These are phyloP conservation scores for Tupiocoris notatus DNA, from an alignment of 2,888 invertebrate species.

Conservation along the genomic window DNA sequence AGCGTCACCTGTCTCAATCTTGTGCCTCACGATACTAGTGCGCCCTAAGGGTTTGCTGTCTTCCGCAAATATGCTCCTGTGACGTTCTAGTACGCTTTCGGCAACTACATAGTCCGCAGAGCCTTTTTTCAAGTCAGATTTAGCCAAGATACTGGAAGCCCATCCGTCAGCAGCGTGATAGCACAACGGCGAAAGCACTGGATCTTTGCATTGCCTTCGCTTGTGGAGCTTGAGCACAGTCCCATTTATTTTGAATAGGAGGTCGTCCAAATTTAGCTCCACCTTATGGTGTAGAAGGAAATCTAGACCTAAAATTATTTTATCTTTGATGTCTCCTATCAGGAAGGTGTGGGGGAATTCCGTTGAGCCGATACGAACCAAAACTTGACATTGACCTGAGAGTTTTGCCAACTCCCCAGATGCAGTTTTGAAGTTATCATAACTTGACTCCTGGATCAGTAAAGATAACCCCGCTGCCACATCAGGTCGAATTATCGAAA, in stretches of 20 bases:
- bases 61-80: background rate
- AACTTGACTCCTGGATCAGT: background rate
- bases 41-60: background rate
- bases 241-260: background rate
- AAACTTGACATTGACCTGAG: background rate
- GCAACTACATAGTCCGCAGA: background rate
- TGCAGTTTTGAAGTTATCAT: no score
- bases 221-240: background rate
- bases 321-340: background rate
- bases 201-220: background rate
- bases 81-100: background rate
- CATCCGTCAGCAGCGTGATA: background rate
- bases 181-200: background rate
- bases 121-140: background rate
- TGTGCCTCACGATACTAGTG: conserved; percentile 8
- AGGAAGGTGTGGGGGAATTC: background rate
- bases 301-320: background rate
- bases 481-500: background rate
- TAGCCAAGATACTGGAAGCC: background rate
- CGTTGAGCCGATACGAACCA: background rate
- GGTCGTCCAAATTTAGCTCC: background rate
- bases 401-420: no score
- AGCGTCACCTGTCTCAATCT: conserved; percentile 52
- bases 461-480: background rate
- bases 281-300: background rate